These are phyloP conservation scores for Tadarida brasiliensis DNA, from an alignment of 2,797 vertebrate species.

Conservation along the genomic window DNA sequence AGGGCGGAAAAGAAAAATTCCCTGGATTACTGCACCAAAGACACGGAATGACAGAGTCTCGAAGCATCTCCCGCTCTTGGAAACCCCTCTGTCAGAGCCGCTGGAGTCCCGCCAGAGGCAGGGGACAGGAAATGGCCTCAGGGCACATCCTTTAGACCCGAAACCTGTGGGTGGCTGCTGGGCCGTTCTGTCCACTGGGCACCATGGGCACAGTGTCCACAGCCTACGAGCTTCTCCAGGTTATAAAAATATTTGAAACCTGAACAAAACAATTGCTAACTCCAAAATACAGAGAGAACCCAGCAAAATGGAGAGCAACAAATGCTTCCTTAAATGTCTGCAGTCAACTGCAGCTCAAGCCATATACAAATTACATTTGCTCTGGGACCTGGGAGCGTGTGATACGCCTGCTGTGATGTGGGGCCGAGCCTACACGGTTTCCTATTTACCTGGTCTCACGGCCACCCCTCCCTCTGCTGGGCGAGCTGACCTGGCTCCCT, in stretches of 20 bases:
- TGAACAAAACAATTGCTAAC: not conserved
- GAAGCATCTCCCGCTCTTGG: not conserved
- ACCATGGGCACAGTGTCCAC: not conserved
- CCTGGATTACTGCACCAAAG: not conserved
- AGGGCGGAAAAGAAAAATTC: not conserved
- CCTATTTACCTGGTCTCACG: not conserved
- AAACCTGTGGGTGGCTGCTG: not conserved
- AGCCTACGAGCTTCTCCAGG: not conserved
- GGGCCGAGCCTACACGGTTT: not conserved
- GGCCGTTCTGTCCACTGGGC: not conserved
- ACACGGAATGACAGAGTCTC: not conserved
- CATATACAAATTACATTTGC: not conserved
- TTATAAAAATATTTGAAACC: slow-evolving; percentile 23
- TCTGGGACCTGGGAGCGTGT: not conserved
- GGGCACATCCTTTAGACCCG: not conserved
- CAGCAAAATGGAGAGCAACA: not conserved
- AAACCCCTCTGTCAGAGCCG: not conserved
- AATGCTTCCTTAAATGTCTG: not conserved
- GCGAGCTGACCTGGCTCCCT: not conserved
- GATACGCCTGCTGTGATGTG: fast-evolving
- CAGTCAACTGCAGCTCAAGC: not conserved
- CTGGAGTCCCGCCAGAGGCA: not conserved
- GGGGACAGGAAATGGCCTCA: not conserved
- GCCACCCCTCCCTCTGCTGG: not conserved
- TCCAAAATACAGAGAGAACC: slow-evolving; percentile 4